These are phyloP conservation scores for Nephrotoma appendiculata DNA, from an alignment of 2,888 invertebrate genomes.

Conservation along the genomic window DNA sequence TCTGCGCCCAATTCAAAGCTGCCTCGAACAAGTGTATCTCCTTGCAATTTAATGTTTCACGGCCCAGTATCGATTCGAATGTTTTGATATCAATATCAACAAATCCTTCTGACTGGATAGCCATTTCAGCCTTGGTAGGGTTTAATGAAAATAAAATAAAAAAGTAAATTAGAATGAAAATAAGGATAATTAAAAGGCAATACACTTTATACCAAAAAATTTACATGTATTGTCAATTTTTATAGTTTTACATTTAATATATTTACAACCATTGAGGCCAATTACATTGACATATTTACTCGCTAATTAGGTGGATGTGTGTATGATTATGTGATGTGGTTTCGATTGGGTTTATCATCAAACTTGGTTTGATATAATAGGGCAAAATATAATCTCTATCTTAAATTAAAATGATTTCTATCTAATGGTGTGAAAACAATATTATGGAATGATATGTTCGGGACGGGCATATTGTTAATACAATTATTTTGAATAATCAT, in stretches of 20 bases:
- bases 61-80: conserved; percentile 74
- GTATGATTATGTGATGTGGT: background rate
- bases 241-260: background rate
- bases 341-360: background rate
- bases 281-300: background rate
- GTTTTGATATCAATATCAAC: conserved; percentile 91
- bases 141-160: conserved; percentile 17
- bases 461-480: background rate
- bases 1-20: conserved; percentile 83
- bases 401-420: background rate
- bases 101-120: conserved; percentile 88
- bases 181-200: conserved; percentile 38
- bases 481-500: background rate
- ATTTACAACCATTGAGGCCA: background rate
- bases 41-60: conserved; percentile 90
- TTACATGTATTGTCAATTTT: conserved; percentile 1
- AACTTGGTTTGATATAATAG: background rate
- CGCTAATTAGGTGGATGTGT: background rate
- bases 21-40: conserved; percentile 86
- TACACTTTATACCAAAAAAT: conserved; percentile 23
- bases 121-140: conserved; percentile 68
- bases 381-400: background rate
- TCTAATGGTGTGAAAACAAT: background rate
- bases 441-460: background rate
- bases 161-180: conserved; percentile 5